phyloP scores from a whole-genome alignment of 2,797 vertebrate genomes.

The Rhincodon typus region DNA sequence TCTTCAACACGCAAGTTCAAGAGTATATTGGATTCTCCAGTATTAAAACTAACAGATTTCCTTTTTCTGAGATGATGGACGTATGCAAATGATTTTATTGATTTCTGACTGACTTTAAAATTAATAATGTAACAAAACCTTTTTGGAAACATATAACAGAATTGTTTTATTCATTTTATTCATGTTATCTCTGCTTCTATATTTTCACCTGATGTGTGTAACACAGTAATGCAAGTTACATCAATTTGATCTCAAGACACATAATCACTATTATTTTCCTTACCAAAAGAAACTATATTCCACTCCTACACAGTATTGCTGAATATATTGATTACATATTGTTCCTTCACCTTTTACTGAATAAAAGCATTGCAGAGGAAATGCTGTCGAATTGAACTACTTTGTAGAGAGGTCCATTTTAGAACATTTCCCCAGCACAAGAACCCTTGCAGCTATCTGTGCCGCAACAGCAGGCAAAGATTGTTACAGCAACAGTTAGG shows the following conservation, averaged over 20 bases:
- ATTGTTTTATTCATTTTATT: background rate
- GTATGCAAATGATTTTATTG: background rate
- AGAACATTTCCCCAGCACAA: background rate
- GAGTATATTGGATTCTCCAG: background rate
- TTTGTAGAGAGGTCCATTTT: background rate
- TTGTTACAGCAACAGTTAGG: background rate
- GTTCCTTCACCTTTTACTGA: background rate
- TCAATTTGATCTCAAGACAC: background rate
- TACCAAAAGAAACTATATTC: background rate
- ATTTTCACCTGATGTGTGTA: background rate
- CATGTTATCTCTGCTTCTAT: background rate
- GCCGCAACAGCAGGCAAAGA: background rate
- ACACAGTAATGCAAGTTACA: background rate
- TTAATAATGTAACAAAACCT: background rate
- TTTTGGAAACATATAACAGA: background rate
- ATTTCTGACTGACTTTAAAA: background rate
- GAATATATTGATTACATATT: constrained; percentile 13
- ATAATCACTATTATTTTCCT: background rate
- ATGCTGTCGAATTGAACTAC: background rate
- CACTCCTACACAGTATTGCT: background rate
- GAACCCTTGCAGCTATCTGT: background rate
- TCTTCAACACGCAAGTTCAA: background rate
- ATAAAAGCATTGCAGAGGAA: background rate
- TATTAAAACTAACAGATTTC: background rate
- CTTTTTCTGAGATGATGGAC: background rate